Evolutionary conservation across 2,888 invertebrate species (phyloP).

Genomic region (Rambutsinella grinnellia): DNA sequence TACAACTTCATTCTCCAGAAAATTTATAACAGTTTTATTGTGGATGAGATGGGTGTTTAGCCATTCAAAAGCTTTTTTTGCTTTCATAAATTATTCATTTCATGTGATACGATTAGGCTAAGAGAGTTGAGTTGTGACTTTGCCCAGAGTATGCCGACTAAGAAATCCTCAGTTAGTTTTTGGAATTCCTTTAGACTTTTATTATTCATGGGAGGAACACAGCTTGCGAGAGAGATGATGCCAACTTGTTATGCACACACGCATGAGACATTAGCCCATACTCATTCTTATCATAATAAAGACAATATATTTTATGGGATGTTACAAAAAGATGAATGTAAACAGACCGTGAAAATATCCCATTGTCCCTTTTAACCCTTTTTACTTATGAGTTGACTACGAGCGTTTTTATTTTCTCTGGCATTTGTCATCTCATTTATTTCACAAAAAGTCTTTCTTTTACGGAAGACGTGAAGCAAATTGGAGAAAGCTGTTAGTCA

Average conservation of each 20-base stretch:
- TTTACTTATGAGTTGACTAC: too few relatives aligned
- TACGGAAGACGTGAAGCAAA: not conserved
- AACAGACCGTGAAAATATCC: not conserved
- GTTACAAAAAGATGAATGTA: not conserved
- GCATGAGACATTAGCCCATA: not conserved
- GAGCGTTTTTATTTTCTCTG: too few relatives aligned
- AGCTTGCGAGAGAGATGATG: not conserved
- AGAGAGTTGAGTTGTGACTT: not conserved
- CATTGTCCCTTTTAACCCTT: not conserved
- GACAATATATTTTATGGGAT: not conserved
- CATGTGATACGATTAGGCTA: constrained; percentile 21
- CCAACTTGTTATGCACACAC: not conserved
- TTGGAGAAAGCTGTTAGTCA: too few relatives aligned
- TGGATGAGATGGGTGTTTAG: not conserved
- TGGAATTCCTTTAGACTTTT: not conserved
- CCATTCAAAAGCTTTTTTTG: constrained; percentile 5
- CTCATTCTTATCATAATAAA: not conserved
- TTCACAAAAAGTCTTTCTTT: not conserved
- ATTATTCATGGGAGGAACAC: not conserved
- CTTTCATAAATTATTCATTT: constrained; percentile 60
- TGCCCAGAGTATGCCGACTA: not conserved
- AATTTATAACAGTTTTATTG: not conserved
- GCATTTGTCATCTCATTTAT: too few relatives aligned
- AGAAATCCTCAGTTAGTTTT: not conserved
- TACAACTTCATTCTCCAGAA: not conserved